Percentiles rank a stretch among this genome's conserved stretches.
Conservation (phyloP, 2,888 invertebrate genomes). For the Polietes domitor region DNA sequence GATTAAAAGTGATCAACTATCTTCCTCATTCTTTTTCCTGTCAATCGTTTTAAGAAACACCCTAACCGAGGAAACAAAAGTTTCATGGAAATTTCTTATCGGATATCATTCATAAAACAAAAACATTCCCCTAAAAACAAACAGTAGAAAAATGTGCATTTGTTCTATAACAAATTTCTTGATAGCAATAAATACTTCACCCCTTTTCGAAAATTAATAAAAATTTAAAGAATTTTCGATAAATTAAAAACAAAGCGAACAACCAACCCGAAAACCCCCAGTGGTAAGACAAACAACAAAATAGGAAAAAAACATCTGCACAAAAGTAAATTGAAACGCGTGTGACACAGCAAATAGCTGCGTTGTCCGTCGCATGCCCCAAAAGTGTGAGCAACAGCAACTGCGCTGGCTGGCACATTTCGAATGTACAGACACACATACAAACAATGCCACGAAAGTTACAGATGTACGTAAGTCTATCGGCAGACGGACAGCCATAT, state of each 20-base stretch:
- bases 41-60: not conserved
- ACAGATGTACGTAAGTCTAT: constrained; percentile 19
- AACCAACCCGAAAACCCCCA: constrained; percentile 28
- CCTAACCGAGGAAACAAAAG: not conserved
- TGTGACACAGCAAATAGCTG: constrained; percentile 27
- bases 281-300: not conserved
- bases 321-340: constrained; percentile 59
- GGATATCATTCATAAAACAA: not conserved
- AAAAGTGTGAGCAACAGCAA: not conserved
- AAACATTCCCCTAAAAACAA: constrained; percentile 23
- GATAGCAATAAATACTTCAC: not conserved
- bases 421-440: too few species aligned
- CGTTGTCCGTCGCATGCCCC: constrained; percentile 11
- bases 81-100: not conserved
- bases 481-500: not conserved
- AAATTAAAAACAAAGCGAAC: constrained; percentile 4
- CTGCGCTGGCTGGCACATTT: too few species aligned
- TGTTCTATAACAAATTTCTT: constrained; percentile 11
- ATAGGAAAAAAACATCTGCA: constrained; percentile 61
- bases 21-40: too few species aligned
- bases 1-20: too few species aligned
- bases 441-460: not conserved
- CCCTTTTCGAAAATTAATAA: constrained; percentile 19
- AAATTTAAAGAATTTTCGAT: constrained; percentile 65
- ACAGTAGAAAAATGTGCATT: not conserved